Conservation (phyloP, 2,113 vertebrate genomes). For the Spea multiplicata region DNA sequence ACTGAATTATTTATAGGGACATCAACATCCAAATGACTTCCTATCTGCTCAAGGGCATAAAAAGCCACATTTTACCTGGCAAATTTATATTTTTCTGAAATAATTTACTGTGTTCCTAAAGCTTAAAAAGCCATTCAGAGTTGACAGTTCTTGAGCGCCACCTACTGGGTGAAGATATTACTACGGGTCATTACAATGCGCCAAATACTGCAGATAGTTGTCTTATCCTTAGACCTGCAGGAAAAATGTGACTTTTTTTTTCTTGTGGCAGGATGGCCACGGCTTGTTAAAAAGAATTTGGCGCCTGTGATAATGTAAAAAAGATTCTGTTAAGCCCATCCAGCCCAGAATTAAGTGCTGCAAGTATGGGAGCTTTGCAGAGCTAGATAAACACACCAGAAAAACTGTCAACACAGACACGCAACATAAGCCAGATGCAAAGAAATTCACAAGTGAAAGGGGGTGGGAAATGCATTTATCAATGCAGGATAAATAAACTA, state of each 20-base stretch:
- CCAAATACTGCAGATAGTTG: background rate
- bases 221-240: background rate
- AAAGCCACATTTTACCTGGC: slow-evolving; percentile 9
- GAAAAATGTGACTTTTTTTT: slow-evolving; percentile 3
- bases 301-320: slow-evolving; percentile 6
- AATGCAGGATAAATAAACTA: slow-evolving; percentile 30
- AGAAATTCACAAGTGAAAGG: slow-evolving; percentile 38
- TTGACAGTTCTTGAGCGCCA: slow-evolving; percentile 63
- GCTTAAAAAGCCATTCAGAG: slow-evolving; percentile 18
- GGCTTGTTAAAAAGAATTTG: slow-evolving; percentile 2
- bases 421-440: slow-evolving; percentile 22
- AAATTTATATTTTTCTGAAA: slow-evolving; percentile 22
- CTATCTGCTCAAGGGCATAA: slow-evolving; percentile 27
- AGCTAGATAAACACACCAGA: slow-evolving; percentile 16
- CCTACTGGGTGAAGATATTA: slow-evolving; percentile 65
- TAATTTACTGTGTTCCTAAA: slow-evolving; percentile 25
- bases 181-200: slow-evolving; percentile 49
- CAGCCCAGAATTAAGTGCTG: background rate
- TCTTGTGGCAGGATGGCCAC: background rate
- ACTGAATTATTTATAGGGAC: slow-evolving; percentile 35
- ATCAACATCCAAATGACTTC: slow-evolving; percentile 36
- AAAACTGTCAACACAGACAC: slow-evolving; percentile 30
- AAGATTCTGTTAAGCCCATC: background rate
- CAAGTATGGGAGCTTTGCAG: background rate
- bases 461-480: slow-evolving; percentile 39